A percentile compares a stretch with the other conserved stretches of the same genome.
Evolutionary conservation across 2,888 invertebrate species (phyloP).

Genomic region (Drosophila incognita): DNA sequence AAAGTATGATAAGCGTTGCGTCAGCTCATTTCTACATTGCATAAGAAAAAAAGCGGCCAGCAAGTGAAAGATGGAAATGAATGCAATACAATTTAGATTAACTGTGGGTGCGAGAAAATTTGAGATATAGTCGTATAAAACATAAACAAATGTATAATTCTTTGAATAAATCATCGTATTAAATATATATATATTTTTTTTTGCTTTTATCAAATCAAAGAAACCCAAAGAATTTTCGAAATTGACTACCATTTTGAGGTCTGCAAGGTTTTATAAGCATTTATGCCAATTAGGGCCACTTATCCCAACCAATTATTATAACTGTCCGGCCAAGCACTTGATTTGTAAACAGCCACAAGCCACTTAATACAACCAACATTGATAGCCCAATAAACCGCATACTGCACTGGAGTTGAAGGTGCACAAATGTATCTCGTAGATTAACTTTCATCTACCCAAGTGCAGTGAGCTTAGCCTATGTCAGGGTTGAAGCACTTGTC

Average conservation of each 20-base stretch:
- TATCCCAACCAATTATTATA: conserved; percentile 27
- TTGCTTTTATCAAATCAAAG: not conserved
- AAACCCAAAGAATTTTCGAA: not conserved
- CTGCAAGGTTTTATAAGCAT: not conserved
- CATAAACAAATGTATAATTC: not conserved
- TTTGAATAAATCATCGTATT: not conserved
- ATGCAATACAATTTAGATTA: not conserved
- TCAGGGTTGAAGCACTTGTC: conserved; percentile 42
- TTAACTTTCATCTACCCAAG: not conserved
- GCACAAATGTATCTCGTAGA: conserved; percentile 20
- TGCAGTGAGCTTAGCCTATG: conserved; percentile 10
- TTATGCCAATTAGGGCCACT: not conserved
- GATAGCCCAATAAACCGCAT: conserved; percentile 45
- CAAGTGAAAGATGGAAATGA: not conserved
- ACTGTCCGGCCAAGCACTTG: conserved; percentile 6
- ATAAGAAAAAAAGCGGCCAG: conserved; percentile 4
- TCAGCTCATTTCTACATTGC: conserved; percentile 45
- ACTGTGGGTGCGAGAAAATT: not conserved
- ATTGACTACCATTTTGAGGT: not conserved
- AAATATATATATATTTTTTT: not conserved
- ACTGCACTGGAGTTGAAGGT: conserved; percentile 12
- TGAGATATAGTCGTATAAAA: not conserved
- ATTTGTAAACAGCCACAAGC: conserved; percentile 27
- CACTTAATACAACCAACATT: conserved; percentile 39
- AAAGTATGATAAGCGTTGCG: conserved; percentile 56